Base-by-base conservation (phyloP, 2,888 invertebrate genomes). In the Disparrhopalites patrizii region DNA sequence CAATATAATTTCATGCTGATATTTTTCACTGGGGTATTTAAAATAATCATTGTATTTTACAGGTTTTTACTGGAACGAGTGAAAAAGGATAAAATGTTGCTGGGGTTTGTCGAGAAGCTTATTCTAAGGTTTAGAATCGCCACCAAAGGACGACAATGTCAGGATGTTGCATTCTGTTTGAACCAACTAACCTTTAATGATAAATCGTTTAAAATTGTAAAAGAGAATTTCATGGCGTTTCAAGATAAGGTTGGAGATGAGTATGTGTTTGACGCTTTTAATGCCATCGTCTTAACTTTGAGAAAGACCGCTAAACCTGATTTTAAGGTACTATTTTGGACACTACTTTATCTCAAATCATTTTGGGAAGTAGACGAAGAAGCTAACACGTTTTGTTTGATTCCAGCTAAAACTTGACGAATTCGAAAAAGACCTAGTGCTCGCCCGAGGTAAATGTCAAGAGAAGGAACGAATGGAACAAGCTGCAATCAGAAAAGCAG, bases 11-110 rank as follows among this genome's bases (percentile, higher is more conserved):
- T 8, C 30, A 15, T 40, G 8, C n/a, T 36, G 18, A 30, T 27
- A 8, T 30, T 15, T 51, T 51, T 62, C 8, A 52, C 7, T 25
- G 3, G 27, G 20, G 7, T 20, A 20, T 27, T 56, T 7, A 13
- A 57, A 5, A 38, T 3, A 15, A 57, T 57, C 43, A 18, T 7
- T 58, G 18, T 4, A 25, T 23, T 36, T 55, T 63, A 13, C n/a
- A 70, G 70, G 40, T 70, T 63, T 31, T 51, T 74, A 2, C 51
- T 74, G 25, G 66, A 40, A 2, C 66, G 66, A 57, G 68, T 74
- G 0, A 73, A 73, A 33, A 73, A 72, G 47, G 74, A 74, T 27
- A 70, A 70, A 28, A 69, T 73, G 47, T 61, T 71, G 23, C 56
- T 67, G 4, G 71, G 72, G 8, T 60, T 74, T 7, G 65, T 73